Evolutionary conservation across 2,888 invertebrate species (phyloP), one percentile per base, ranked within the genome.

Genomic region (Chrysomela aeneicollis): DNA sequence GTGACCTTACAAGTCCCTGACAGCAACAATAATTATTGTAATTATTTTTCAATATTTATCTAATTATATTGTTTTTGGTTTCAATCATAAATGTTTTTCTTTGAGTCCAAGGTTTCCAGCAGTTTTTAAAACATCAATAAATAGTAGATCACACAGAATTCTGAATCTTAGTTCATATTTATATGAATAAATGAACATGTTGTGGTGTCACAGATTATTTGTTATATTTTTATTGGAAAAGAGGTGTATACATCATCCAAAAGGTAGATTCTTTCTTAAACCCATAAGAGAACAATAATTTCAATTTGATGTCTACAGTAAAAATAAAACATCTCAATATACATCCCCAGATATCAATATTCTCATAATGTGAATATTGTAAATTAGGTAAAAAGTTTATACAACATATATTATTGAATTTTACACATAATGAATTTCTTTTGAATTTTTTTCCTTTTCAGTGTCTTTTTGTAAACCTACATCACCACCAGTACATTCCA

Each of bases 401-500:
- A 26, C 26, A 58, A 47, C 12, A 42, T 58, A 46, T 21, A 8
- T 30, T 58, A 46, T 18, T 58, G 49, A 30, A 17, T 18, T 18
- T 32, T 49, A 49, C 35, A 49, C 2, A 35, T 59, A 5, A 49
- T 59, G 49, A n/a, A 35, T 49, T 18, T 18, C 49, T 5, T 22
- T 49, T 12, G 49, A 15, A 50, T 67, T 70, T 55, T 49, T 66
- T 68, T 69, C 50, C 51, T 70, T 74, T 74, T 57, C 62, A 76
- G 75, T 73, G 69, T 58, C 65, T 64, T 66, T 67, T 67, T 70
- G 73, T 55, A 71, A 73, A 58, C 50, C 70, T 8, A 42, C 66
- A 35, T 47, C 67, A 5, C 19, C 60, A 50, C 51, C 52, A 18
- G 51, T 71, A 72, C 71, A 73, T 75, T 77, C 78, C 74, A 74